Base-by-base conservation (phyloP, 2,113 vertebrate genomes). In the Amblyopsis rosae region DNA sequence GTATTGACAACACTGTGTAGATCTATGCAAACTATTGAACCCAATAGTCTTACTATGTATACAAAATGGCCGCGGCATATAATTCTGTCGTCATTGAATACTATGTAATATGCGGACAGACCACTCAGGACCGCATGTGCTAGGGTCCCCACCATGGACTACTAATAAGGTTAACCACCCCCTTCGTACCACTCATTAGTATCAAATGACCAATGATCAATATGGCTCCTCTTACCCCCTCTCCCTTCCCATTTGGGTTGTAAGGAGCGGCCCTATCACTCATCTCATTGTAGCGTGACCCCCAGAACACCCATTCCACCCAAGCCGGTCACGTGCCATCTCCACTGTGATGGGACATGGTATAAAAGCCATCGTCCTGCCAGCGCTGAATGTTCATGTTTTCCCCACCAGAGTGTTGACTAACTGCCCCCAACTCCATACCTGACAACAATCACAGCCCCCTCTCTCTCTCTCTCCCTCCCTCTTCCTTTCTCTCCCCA, bases 181-280 rank as follows among this genome's bases (percentile, higher is more conserved):
- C 54, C 53, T 41, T 17, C 15, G 17, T 13, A 1, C 26, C n/a
- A 0, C 56, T n/a, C 26, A 26, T 26, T 41, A 32, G 50, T 19
- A 58, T 69, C 64, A 35, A 59, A 33, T 8, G 1, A 59, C 4
- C 26, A 33, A 26, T 58, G 10, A 19, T 19, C 12, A 26, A 32
- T 26, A 17, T 1, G 11, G 12, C 55, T 53, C 12, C 32, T 12
- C 57, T 47, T 53, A 46, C 59, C 48, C 11, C 6, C 46, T 41
- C 10, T 4, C 35, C n/a, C 13, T 46, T 79, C 8, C 49, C 19
- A 50, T 32, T 69, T 67, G 66, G 83, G 90, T 91, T 91, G 87
- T 91, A 88, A 88, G 88, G 89, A 89, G 87, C 87, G 54, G 77
- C 75, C 73, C 75, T 80, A 63, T 67, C 82, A 83, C 84, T 79